phyloP scores from a whole-genome alignment of 2,888 invertebrate species.

The Lasioglossum villosulum region DNA sequence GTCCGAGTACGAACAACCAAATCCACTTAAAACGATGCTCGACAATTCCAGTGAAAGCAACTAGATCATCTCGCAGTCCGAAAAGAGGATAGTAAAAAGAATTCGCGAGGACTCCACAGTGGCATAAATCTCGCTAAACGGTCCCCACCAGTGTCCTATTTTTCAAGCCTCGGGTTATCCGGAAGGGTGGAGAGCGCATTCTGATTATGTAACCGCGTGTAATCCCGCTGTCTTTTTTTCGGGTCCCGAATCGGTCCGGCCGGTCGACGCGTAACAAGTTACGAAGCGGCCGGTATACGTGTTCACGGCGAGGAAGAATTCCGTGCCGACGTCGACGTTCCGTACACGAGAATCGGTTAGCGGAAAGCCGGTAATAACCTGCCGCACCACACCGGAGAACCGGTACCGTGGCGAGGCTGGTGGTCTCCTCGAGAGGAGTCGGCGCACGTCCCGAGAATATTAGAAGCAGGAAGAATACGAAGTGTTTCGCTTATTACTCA shows the following conservation, averaged over 20 bases:
- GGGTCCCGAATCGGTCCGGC: background rate
- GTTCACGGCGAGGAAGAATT: slow-evolving; percentile 61
- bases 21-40: background rate
- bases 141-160: background rate
- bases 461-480: slow-evolving; percentile 76
- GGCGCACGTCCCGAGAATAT: slow-evolving; percentile 75
- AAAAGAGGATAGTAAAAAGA: background rate
- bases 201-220: slow-evolving; percentile 20
- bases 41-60: background rate
- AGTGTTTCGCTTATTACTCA: slow-evolving; percentile 71
- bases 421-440: slow-evolving; percentile 74
- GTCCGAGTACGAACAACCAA: background rate
- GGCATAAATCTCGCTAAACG: slow-evolving; percentile 7
- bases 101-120: background rate
- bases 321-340: slow-evolving; percentile 60
- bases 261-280: slow-evolving; percentile 2
- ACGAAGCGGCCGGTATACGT: slow-evolving; percentile 33
- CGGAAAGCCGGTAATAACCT: slow-evolving; percentile 73
- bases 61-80: background rate
- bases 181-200: background rate
- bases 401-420: slow-evolving; percentile 76
- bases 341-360: slow-evolving; percentile 55
- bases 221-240: slow-evolving; percentile 2
- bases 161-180: background rate
- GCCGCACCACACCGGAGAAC: slow-evolving; percentile 68